Evolutionary conservation across 2,888 invertebrate species (phyloP).

Genomic region (Deilephila elpenor): DNA sequence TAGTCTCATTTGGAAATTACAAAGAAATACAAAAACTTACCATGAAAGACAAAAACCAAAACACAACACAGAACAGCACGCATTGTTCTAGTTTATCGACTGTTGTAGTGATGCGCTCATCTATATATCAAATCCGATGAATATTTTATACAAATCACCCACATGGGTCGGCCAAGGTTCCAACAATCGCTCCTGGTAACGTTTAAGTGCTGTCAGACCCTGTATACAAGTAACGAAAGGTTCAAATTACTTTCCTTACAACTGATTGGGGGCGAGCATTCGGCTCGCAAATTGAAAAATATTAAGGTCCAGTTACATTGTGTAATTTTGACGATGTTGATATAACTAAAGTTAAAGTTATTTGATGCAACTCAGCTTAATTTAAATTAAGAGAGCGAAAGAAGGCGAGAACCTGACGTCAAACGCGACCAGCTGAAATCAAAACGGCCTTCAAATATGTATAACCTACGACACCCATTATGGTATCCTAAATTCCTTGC

Average conservation of each 20-base stretch:
- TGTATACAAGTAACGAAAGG: neutral
- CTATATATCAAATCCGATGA: slow-evolving; percentile 18
- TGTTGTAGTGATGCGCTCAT: neutral
- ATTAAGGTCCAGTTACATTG: too few relatives aligned
- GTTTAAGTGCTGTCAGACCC: neutral
- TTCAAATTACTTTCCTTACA: neutral
- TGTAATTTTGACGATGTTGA: too few relatives aligned
- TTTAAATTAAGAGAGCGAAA: too few relatives aligned
- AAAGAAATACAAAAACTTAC: neutral
- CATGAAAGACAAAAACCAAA: neutral
- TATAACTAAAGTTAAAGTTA: too few relatives aligned
- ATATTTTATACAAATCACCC: slow-evolving; percentile 34
- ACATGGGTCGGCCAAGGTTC: slow-evolving; percentile 26
- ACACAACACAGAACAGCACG: slow-evolving; percentile 15
- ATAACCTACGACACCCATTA: too few relatives aligned
- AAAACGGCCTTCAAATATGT: too few relatives aligned
- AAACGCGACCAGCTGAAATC: too few relatives aligned
- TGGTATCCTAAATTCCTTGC: too few relatives aligned
- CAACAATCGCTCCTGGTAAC: neutral
- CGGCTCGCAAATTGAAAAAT: neutral
- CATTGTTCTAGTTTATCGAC: slow-evolving; percentile 14
- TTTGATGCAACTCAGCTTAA: too few relatives aligned
- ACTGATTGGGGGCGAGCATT: slow-evolving; percentile 14
- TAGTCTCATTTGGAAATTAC: neutral
- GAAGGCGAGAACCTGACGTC: too few relatives aligned